These are phyloP conservation scores for Halictus ligatus DNA, from an alignment of 2,888 invertebrate genomes.

Conservation along the genomic window DNA sequence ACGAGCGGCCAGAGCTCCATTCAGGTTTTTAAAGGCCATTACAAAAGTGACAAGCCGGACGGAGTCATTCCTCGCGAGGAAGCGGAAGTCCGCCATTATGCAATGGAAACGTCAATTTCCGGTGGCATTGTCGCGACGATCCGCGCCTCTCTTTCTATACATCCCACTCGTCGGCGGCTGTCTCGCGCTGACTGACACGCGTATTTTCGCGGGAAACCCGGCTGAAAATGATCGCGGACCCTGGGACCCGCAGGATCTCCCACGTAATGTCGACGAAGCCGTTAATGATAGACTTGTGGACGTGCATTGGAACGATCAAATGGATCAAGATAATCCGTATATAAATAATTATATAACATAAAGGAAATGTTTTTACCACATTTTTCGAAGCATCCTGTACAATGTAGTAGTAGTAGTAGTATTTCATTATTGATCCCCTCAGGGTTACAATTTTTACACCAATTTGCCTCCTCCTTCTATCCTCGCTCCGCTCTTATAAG, in stretches of 20 bases:
- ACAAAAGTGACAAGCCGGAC: constrained; percentile 76
- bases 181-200: constrained; percentile 14
- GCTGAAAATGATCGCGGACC: constrained; percentile 19
- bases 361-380: neutral
- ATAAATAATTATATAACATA: too few species aligned
- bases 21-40: constrained; percentile 75
- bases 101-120: constrained; percentile 81
- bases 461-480: too few species aligned
- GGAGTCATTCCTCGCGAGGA: constrained; percentile 78
- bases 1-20: constrained; percentile 64
- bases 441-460: too few species aligned
- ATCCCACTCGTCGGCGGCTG: constrained; percentile 38
- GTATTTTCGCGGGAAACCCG: constrained; percentile 46
- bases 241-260: neutral
- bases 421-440: too few species aligned
- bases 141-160: constrained; percentile 67
- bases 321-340: too few species aligned
- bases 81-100: constrained; percentile 81
- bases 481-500: too few species aligned
- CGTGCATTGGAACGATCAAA: too few species aligned
- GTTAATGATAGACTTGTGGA: too few species aligned
- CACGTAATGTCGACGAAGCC: neutral
- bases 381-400: neutral
- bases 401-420: too few species aligned
- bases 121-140: constrained; percentile 71